Base-by-base conservation (phyloP, 2,888 invertebrate genomes). In the Drosophila sordidapex region DNA sequence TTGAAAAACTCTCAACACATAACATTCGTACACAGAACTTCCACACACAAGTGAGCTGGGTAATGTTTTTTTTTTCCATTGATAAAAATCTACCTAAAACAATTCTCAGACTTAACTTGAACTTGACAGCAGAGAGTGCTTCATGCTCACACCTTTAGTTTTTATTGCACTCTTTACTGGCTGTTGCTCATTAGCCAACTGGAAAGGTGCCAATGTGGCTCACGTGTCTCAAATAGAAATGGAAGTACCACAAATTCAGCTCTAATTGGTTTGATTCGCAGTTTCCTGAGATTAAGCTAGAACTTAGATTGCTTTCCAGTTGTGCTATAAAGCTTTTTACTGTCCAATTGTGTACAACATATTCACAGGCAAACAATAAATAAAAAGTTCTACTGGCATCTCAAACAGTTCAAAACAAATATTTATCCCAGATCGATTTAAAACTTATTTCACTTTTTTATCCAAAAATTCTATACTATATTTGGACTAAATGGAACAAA, bases 81-180 rank as follows among this genome's bases (percentile, higher is more conserved):
- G 78, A 78, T 78, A 78, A 70, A 74, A 64, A 74, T 80, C 71
- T 79, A 70, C 63, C 70, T 56, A 65, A 70, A 87, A 87, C 85
- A 84, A 79, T 87, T 84, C 81, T 76, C 75, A 76, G 77, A 69
- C 70, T 71, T 66, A 74, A 82, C 87, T 89, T 88, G 89, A 88
- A 89, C 87, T 88, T 88, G 87, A 85, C 82, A 78, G 85, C 76
- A 69, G 58, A 48, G 58, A 64, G 66, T 54, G 72, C 76, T 54
- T 61, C 68, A 72, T 76, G 79, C 73, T 83, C 79, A 80, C 83
- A 79, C 76, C 82, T 83, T 72, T 54, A 49, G 54, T 53, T 76
- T 76, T 74, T 68, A 68, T 70, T 52, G 72, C 54, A 60, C 52
- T 76, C 68, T 70, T 81, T 71, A 66, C 35, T 54, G 71, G 27